These are phyloP conservation scores for Lathronympha strigana DNA, from an alignment of 2,888 invertebrate species.

Conservation along the genomic window DNA sequence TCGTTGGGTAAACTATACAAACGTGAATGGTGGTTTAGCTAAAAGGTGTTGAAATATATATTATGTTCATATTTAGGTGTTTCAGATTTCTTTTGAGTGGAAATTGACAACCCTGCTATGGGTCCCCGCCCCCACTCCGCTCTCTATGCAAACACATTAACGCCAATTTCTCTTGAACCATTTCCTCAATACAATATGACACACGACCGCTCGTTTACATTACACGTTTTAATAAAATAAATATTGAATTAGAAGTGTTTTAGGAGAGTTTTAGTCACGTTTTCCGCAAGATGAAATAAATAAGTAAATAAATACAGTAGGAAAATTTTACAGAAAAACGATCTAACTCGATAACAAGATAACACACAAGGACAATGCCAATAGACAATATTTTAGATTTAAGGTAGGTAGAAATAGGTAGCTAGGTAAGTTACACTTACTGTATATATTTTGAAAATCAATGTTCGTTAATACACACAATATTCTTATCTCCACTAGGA, in stretches of 20 bases:
- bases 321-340: no score
- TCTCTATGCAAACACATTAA: slow-evolving; percentile 45
- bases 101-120: slow-evolving; percentile 27
- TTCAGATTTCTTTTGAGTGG: background rate
- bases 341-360: no score
- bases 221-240: slow-evolving; percentile 40
- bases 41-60: background rate
- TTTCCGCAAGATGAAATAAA: no score
- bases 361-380: no score
- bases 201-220: slow-evolving; percentile 39
- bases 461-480: no score
- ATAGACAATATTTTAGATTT: no score
- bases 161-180: slow-evolving; percentile 45
- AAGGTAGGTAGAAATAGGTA: no score
- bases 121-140: slow-evolving; percentile 27
- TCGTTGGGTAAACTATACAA: background rate
- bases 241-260: slow-evolving; percentile 28
- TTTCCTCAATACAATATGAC: slow-evolving; percentile 44
- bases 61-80: background rate
- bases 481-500: no score
- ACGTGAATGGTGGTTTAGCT: background rate
- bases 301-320: background rate
- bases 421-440: no score
- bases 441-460: no score
- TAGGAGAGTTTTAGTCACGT: background rate